phyloP scores from a whole-genome alignment of 2,797 vertebrate genomes.

The Meriones psammophilus region DNA sequence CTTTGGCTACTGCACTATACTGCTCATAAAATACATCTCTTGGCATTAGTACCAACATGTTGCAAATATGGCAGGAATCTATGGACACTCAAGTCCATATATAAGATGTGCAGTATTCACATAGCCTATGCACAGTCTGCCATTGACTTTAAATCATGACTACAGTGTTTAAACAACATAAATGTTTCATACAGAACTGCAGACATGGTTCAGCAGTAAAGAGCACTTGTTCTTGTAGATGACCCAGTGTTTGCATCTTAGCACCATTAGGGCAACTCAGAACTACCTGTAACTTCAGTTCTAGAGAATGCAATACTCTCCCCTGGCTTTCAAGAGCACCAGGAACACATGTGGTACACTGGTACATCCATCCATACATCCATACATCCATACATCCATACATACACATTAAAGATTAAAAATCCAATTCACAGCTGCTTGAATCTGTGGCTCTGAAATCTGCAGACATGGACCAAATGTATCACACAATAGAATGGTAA shows the following conservation, averaged over 20 bases:
- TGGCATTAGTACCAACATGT: neutral
- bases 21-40: neutral
- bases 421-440: neutral
- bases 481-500: neutral
- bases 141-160: neutral
- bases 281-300: neutral
- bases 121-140: neutral
- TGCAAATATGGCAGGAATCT: too few species aligned
- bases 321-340: neutral
- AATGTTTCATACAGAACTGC: neutral
- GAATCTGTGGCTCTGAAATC: neutral
- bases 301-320: neutral
- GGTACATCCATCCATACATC: neutral
- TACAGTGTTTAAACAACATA: neutral
- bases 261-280: neutral
- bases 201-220: neutral
- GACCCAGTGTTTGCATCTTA: neutral
- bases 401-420: neutral
- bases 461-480: neutral
- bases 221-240: neutral
- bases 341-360: neutral
- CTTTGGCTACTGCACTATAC: neutral
- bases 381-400: neutral
- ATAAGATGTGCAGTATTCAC: neutral
- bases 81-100: neutral